Evolutionary conservation across 2,888 invertebrate species (phyloP), one percentile per base, ranked within the genome.

Genomic region (Melanotus villosus): DNA sequence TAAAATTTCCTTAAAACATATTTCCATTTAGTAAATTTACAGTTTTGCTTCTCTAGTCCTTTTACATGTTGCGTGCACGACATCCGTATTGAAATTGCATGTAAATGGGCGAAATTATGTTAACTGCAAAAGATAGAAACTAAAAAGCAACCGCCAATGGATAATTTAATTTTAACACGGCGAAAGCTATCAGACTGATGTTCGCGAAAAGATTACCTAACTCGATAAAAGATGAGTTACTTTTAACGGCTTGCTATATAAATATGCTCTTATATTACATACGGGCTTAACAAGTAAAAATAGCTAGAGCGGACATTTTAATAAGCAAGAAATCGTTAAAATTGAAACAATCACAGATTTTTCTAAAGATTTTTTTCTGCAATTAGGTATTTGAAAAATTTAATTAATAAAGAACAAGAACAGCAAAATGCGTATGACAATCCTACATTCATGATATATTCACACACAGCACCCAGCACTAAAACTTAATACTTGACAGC

Each of bases 401-500:
- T n/a, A n/a, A n/a, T n/a, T n/a, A n/a, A n/a, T n/a, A n/a, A n/a
- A n/a, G n/a, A n/a, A n/a, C n/a, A n/a, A n/a, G n/a, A n/a, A n/a
- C n/a, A n/a, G n/a, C n/a, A n/a, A 41, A 41, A 41, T 18, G 2
- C 41, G 12, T 16, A 41, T 9, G 16, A 14, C n/a, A 41, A 7
- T 41, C 16, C 5, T 3, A 12, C n/a, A 34, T 41, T 14, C 18
- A 41, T 41, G 14, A 41, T 47, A 12, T 47, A 47, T 47, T 47
- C 47, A 47, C 47, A 47, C 23, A 23, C 47, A 47, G 21, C 47
- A 43, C 19, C 12, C 47, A 14, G 23, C 12, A 12, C 12, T 23
- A 23, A 47, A 47, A 47, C 23, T 52, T 52, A 52, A 18, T 52
- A 18, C 43, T 19, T 52, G 56, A 30, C 54, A 67, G 69, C 73